Base-by-base conservation (phyloP, 2,888 invertebrate species). In the Omphaloscelis lunosa region DNA sequence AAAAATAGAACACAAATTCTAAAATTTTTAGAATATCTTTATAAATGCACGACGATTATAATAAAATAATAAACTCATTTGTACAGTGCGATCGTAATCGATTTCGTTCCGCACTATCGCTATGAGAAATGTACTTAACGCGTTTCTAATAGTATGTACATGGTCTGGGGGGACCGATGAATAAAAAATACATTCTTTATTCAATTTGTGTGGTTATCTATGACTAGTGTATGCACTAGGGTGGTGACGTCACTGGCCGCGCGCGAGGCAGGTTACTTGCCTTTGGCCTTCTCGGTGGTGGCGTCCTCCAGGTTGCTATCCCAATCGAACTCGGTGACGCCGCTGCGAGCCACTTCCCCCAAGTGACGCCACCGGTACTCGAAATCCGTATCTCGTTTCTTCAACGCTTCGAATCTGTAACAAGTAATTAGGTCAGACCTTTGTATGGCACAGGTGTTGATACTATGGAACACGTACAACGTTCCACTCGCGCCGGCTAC, bases 291-390 rank as follows among this genome's bases (percentile, higher is more conserved):
- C 86, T 96, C 97, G 56, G 97, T 96, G 86, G 97, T 96, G 74
- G 97, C 97, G 91, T 98, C 98, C 90, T 98, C 98, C 80, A 98
- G 97, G 90, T 98, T 97, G 94, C 98, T 98, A 94, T 98, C 98
- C 99, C 99, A 99, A 94, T 99, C 98, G 95, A 99, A 99, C 93
- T 98, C 98, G 75, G 98, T 98, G 87, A 98, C 98, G 83, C 98
- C 98, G 90, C 97, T 97, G 89, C 98, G 97, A 71, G 98, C 97
- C 88, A 98, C 97, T 92, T 98, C 98, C 73, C 99, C 99, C 85
- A 99, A 97, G 95, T 98, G 98, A 88, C 98, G 97, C 96, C 98
- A 99, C 88, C 99, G 97, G 93, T 98, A 98, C 86, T 98, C 97
- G 93, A 99, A 99, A 95, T 98, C 98, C 48, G 97, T 96, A 95